These are phyloP conservation scores for Neosalanx taihuensis DNA, from an alignment of 2,797 vertebrate species.

Conservation along the genomic window DNA sequence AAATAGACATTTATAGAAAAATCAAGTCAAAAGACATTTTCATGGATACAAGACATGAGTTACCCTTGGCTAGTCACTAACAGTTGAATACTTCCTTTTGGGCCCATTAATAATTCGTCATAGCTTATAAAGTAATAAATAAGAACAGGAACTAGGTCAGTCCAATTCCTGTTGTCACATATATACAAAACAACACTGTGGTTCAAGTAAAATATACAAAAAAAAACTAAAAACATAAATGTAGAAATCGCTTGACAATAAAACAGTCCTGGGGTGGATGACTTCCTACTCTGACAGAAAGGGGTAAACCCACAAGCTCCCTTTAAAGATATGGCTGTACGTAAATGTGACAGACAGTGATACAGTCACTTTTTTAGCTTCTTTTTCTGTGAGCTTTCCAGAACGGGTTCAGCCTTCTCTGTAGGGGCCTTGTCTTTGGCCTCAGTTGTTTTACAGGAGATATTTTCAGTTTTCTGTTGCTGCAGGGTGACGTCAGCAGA, in stretches of 20 bases:
- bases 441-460: slow-evolving; percentile 31
- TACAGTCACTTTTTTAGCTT: slow-evolving; percentile 46
- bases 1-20: slow-evolving; percentile 66
- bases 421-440: slow-evolving; percentile 13
- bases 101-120: slow-evolving; percentile 35
- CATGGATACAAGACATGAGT: slow-evolving; percentile 61
- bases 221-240: slow-evolving; percentile 11
- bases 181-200: slow-evolving; percentile 61
- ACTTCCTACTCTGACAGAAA: slow-evolving; percentile 12
- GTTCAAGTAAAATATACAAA: slow-evolving; percentile 63
- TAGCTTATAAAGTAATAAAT: slow-evolving; percentile 84
- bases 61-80: slow-evolving; percentile 45
- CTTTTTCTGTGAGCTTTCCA: slow-evolving; percentile 33
- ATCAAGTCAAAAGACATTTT: slow-evolving; percentile 56
- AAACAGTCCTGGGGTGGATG: background rate
- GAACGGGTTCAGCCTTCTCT: slow-evolving; percentile 26
- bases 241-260: background rate
- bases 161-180: slow-evolving; percentile 47
- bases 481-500: background rate
- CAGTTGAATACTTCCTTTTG: slow-evolving; percentile 45
- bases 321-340: slow-evolving; percentile 18
- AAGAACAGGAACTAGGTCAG: slow-evolving; percentile 49
- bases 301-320: slow-evolving; percentile 2
- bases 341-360: background rate
- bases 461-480: slow-evolving; percentile 24